Evolutionary conservation across 1,140 invertebrate species (phyloP).

Genomic region (Bilobella aurantiaca): DNA sequence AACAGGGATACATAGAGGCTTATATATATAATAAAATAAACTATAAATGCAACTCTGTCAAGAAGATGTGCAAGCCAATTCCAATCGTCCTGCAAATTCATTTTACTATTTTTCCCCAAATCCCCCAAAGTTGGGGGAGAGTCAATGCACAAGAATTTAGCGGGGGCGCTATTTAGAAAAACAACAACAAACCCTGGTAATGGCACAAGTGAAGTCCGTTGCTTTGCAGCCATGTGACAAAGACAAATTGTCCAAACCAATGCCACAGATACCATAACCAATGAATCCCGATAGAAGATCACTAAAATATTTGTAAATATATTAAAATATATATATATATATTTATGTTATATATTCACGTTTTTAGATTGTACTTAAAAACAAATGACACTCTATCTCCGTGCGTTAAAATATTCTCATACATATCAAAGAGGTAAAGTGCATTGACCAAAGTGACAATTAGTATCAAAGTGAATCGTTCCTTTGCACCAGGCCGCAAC

Average conservation of each 20-base stretch:
- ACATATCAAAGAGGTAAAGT: constrained; percentile 25
- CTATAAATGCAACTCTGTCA: constrained; percentile 29
- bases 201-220: constrained; percentile 33
- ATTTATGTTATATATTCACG: no score
- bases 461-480: constrained; percentile 20
- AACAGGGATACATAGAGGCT: constrained; percentile 23
- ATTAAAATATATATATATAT: no score
- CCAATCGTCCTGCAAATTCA: constrained; percentile 30
- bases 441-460: constrained; percentile 25
- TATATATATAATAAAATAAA: constrained; percentile 31
- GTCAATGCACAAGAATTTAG: constrained; percentile 33
- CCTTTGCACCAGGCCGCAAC: constrained; percentile 24
- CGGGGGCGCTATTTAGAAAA: constrained; percentile 22
- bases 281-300: constrained; percentile 32
- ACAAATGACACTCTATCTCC: constrained; percentile 29
- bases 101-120: constrained; percentile 10
- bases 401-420: constrained; percentile 25
- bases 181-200: constrained; percentile 22
- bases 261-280: constrained; percentile 27
- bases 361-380: constrained; percentile 18
- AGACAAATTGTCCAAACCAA: constrained; percentile 32
- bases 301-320: constrained; percentile 15
- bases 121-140: constrained; percentile 24
- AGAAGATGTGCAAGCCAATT: constrained; percentile 33
- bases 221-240: constrained; percentile 29